Base-by-base conservation (phyloP, 2,888 invertebrate species). In the Megamerina dolium region DNA sequence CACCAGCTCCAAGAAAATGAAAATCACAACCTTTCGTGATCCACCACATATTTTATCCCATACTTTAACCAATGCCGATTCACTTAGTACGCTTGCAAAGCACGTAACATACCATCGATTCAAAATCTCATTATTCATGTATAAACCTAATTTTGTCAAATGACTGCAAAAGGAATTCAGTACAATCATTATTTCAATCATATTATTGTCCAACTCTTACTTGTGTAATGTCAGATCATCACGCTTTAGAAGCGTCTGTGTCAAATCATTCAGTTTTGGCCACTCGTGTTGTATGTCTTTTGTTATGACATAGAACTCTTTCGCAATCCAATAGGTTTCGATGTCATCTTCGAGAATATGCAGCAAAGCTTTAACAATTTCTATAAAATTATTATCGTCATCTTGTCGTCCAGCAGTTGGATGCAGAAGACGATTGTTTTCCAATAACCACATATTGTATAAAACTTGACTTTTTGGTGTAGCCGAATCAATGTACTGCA, bases 21-120 rank as follows among this genome's bases (percentile, higher is more conserved):
- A 90, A 1, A 85, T 79, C 34, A 92, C 74, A 57, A 91, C 85
- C 72, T 85, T 86, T 29, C 81, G 82, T 0, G 89, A 89, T 3
- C 91, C 90, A 30, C 87, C 88, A 61, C 87, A 83, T 23, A 92
- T 74, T 73, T 90, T 90, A 66, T 92, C 91, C 88, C 90, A 91
- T 51, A 92, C 83, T 64, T 89, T 89, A 55, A 58, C 83, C 43
- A 92, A 75, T 6, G 87, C 83, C 6, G 81, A 80, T 57, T 87
- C 84, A 56, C 85, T 83, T 38, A 93, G 74, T 10, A 88, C 76
- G 4, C 84, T 85, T 37, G 91, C 86, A 73, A 89, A 91, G 62
- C 88, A 87, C 39, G 83, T 82, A 43, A 80, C 78, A 66, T 87
- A 89, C 91, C 91, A 92, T 54, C 77, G 77, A 26, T 80, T 78